A percentile compares a stretch with the other conserved stretches of the same genome.
These are phyloP conservation scores for Cairina moschata DNA, from an alignment of 2,113 vertebrate species.

Conservation along the genomic window DNA sequence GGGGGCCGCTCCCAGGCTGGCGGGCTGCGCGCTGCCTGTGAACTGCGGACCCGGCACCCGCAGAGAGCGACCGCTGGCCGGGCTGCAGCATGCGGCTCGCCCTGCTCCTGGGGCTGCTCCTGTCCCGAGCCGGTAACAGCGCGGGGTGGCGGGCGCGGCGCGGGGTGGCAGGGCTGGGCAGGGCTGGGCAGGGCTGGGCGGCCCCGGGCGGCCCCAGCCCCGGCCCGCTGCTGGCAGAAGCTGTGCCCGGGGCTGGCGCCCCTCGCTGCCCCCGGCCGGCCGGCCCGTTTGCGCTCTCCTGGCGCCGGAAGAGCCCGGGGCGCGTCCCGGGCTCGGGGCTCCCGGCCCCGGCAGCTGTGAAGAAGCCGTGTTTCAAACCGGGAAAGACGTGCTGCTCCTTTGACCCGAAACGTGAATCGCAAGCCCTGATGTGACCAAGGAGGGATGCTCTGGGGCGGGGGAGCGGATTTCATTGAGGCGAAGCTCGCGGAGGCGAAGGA, in stretches of 20 bases:
- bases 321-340: not conserved
- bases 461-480: not conserved
- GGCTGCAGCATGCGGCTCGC: constrained; percentile 17
- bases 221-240: not conserved
- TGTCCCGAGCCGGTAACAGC: constrained; percentile 53
- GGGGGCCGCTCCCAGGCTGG: not conserved
- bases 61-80: not conserved
- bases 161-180: no score
- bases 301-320: not conserved
- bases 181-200: no score
- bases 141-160: not conserved
- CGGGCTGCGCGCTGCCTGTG: not conserved
- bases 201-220: no score
- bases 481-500: not conserved
- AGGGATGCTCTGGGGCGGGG: not conserved
- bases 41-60: not conserved
- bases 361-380: not conserved
- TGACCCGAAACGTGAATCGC: not conserved
- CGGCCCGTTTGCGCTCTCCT: no score
- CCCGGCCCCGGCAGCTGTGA: not conserved
- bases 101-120: constrained; percentile 50
- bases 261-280: not conserved
- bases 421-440: not conserved
- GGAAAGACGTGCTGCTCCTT: not conserved
- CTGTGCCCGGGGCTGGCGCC: not conserved